These are phyloP conservation scores for Torymus texanus DNA, from an alignment of 2,888 invertebrate genomes.

Conservation along the genomic window DNA sequence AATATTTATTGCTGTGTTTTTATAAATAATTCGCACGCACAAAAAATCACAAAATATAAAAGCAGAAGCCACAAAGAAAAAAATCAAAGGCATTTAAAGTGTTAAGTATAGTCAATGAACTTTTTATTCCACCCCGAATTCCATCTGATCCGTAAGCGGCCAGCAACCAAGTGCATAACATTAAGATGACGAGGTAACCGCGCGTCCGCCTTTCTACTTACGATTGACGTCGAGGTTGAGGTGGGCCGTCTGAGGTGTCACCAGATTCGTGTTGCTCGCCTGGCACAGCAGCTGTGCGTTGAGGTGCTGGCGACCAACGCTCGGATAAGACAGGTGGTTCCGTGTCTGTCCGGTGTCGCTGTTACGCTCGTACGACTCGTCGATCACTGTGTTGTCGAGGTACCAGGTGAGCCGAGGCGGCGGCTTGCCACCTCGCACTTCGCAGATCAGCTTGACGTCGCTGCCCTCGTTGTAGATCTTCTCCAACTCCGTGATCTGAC, in stretches of 20 bases:
- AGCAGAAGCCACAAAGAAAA: no score
- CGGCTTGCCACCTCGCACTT: constrained; percentile 90
- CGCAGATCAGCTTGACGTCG: constrained; percentile 87
- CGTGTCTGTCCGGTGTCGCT: constrained; percentile 82
- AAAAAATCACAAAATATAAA: no score
- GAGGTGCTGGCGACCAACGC: constrained; percentile 88
- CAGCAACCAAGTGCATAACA: no score
- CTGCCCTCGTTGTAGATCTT: constrained; percentile 92
- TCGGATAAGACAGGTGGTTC: constrained; percentile 87
- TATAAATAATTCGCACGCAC: no score
- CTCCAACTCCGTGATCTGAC: constrained; percentile 84
- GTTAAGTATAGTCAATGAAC: no score
- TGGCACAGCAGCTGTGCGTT: constrained; percentile 90
- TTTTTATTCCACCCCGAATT: no score
- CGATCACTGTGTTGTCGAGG: constrained; percentile 88
- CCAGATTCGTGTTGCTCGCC: constrained; percentile 90
- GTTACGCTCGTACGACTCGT: constrained; percentile 86
- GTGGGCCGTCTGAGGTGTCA: constrained; percentile 85
- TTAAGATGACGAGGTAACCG: no score
- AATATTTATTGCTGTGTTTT: no score
- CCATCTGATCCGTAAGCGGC: no score
- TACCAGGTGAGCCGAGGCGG: constrained; percentile 89
- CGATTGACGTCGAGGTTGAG: constrained; percentile 90
- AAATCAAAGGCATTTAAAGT: no score
- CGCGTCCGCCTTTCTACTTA: constrained; percentile 77